Evolutionary conservation across 2,797 vertebrate species (phyloP).

Genomic region (Anniella stebbinsi): DNA sequence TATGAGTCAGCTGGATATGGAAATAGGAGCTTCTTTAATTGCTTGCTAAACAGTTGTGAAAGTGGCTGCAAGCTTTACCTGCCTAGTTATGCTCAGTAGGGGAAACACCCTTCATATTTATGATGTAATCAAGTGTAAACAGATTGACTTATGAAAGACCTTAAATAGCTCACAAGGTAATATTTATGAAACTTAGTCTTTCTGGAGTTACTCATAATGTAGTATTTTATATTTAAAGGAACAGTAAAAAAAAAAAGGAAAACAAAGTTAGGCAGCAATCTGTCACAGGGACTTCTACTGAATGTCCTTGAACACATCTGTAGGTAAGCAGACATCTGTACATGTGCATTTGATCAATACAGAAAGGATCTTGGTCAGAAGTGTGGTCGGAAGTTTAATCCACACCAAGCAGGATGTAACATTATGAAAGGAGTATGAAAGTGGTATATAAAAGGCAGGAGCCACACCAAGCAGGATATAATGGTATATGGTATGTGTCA

Average conservation of each 20-base stretch:
- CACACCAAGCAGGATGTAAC: no score
- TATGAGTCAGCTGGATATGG: conserved; percentile 73
- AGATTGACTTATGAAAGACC: conserved; percentile 42
- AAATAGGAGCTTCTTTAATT: conserved; percentile 78
- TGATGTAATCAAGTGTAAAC: conserved; percentile 42
- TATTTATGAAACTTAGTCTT: conserved; percentile 55
- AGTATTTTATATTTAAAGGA: background rate
- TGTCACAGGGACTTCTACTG: background rate
- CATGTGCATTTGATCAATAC: background rate
- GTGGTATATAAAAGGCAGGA: no score
- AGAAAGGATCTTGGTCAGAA: background rate
- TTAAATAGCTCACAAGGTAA: conserved; percentile 63
- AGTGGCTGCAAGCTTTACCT: conserved; percentile 69
- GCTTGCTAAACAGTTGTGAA: conserved; percentile 73
- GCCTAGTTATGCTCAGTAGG: conserved; percentile 62
- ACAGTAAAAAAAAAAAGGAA: background rate
- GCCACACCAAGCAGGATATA: no score
- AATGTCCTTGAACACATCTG: background rate
- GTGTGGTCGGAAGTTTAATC: no score
- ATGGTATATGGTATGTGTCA: no score
- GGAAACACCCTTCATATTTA: conserved; percentile 57
- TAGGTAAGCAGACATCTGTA: background rate
- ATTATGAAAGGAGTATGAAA: no score
- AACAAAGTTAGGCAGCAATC: background rate
- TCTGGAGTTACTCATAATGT: background rate